phyloP scores from a whole-genome alignment of 1,140 invertebrate species.

The Panulirus ornatus region DNA sequence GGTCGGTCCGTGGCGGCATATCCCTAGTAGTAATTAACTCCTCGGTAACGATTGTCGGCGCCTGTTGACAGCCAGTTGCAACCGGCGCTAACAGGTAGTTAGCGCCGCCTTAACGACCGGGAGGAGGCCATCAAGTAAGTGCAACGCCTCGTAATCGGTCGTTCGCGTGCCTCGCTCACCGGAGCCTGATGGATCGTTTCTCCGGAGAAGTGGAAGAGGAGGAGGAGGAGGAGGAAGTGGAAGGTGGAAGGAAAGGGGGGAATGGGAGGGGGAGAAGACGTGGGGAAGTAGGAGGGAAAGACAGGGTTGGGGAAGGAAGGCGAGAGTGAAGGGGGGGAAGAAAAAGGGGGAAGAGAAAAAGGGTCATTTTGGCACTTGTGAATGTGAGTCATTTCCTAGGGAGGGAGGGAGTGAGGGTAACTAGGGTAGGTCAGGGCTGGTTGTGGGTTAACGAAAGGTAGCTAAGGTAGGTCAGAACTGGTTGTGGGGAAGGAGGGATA shows the following conservation, averaged over 20 bases:
- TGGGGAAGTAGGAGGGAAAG: neutral
- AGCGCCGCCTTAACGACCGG: constrained; percentile 38
- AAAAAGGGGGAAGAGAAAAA: neutral
- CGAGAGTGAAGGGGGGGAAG: neutral
- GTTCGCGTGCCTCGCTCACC: constrained; percentile 13
- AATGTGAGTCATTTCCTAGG: no score
- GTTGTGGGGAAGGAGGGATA: no score
- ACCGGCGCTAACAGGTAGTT: constrained; percentile 32
- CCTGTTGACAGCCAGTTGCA: constrained; percentile 24
- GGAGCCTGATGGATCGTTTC: neutral
- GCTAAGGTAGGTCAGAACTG: no score
- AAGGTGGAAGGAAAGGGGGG: neutral
- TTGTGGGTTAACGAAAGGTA: no score
- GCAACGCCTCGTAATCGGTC: neutral
- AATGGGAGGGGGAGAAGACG: neutral
- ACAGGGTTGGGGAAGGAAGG: neutral
- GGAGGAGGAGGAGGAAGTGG: neutral
- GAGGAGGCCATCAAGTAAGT: constrained; percentile 38
- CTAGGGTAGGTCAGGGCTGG: no score
- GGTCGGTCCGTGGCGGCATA: neutral
- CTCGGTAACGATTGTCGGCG: constrained; percentile 11
- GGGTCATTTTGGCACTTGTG: no score
- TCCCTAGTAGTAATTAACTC: neutral
- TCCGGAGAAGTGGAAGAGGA: neutral
- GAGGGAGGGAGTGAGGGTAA: neutral